phyloP scores from a whole-genome alignment of 1,140 invertebrate genomes.

The Sycophila sp. region DNA sequence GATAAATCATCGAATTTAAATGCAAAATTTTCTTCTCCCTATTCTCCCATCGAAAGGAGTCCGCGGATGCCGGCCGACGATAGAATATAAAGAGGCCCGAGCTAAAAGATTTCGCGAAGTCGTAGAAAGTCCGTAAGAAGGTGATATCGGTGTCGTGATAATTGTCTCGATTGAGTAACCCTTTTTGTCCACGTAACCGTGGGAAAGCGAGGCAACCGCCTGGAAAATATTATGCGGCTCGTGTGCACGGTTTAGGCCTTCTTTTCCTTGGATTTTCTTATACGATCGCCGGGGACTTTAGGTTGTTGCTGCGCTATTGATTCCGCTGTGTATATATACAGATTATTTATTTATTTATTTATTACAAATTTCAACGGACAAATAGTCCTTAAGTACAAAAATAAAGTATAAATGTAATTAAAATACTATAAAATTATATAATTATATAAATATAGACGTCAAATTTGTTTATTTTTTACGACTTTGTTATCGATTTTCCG shows the following conservation, averaged over 20 bases:
- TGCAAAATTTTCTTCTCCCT: neutral
- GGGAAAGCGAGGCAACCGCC: neutral
- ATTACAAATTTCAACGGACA: no score
- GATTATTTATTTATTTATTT: no score
- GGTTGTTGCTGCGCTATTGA: no score
- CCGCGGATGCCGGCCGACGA: neutral
- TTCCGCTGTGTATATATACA: no score
- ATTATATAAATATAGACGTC: no score
- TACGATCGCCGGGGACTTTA: no score
- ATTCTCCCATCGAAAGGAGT: neutral
- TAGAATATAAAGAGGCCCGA: neutral
- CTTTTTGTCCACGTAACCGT: neutral
- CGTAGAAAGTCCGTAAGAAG: conserved; percentile 28
- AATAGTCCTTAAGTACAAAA: no score
- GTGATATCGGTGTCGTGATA: conserved; percentile 25
- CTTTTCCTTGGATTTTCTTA: neutral
- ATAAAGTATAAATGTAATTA: no score
- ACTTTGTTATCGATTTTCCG: no score
- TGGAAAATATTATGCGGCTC: neutral
- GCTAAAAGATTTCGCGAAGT: conserved; percentile 19
- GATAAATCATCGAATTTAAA: neutral
- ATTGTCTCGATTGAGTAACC: conserved; percentile 8
- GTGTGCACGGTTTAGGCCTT: neutral
- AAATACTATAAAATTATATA: no score
- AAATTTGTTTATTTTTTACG: no score